Base-by-base conservation (phyloP, 2,113 vertebrate species). In the Pangasianodon hypophthalmus region DNA sequence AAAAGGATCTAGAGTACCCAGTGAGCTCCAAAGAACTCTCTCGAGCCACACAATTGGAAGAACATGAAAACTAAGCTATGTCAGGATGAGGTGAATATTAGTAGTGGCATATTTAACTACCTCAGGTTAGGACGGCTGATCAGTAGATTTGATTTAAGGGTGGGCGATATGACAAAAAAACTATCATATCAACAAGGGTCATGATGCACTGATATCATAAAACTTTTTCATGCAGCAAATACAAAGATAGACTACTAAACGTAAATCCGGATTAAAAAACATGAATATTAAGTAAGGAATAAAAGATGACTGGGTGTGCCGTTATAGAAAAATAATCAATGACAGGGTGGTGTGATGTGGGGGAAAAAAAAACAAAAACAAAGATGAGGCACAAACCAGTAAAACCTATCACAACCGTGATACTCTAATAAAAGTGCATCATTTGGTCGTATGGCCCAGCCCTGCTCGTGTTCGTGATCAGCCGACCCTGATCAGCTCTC, bases 81-180 rank as follows among this genome's bases (percentile, higher is more conserved):
- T 85, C 14, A 79, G 44, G 1, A 89, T 89, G 88, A 80, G 83
- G 88, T 85, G 71, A 85, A 79, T 48, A 85, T 89, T 85, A 89
- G 83, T 85, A 29, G 9, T 2, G 75, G 29, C 8, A 26, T 37
- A 56, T 21, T 24, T n/a, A 5, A 44, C 67, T 89, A 71, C n/a
- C 13, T 50, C 29, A 21, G 29, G 69, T 46, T 69, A 37, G 84
- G 29, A 32, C 26, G 29, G 84, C 84, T 85, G 84, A 85, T 85
- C 62, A 32, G 26, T 9, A 50, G 41, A 19, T 48, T 4, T 64
- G 13, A 84, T 16, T 50, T n/a, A 32, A n/a, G 7, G 50, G 9
- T 62, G 56, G 84, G 14, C 0, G 24, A n/a, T 9, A 58, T 13
- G 21, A 24, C 41, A 44, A 9, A 24, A 24, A 44, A 48, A 11